Conservation (phyloP, 2,113 vertebrate species). For the Dissostichus mawsoni region DNA sequence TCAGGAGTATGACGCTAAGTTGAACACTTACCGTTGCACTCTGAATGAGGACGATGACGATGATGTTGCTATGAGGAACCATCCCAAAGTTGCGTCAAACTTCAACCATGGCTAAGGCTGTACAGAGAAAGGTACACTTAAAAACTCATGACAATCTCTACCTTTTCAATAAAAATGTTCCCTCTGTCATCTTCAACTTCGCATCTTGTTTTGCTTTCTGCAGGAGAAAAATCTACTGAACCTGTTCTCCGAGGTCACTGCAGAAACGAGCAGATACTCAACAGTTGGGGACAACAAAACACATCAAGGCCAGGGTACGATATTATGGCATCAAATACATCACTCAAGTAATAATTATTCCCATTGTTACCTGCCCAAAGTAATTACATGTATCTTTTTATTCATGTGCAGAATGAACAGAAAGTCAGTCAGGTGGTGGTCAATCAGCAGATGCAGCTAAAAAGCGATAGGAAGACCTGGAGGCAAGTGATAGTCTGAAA, state of each 20-base stretch:
- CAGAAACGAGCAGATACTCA: slow-evolving; percentile 87
- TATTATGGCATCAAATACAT: neutral
- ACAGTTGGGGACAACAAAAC: slow-evolving; percentile 88
- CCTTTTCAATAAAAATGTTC: neutral
- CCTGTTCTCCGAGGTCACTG: slow-evolving; percentile 85
- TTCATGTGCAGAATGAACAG: slow-evolving; percentile 86
- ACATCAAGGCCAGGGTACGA: slow-evolving; percentile 86
- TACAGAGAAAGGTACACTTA: slow-evolving; percentile 87
- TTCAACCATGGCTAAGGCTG: slow-evolving; percentile 84
- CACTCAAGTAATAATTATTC: neutral
- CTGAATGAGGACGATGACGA: slow-evolving; percentile 76
- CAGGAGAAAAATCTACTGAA: slow-evolving; percentile 89
- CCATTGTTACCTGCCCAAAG: neutral
- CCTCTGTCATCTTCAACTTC: neutral
- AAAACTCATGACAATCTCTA: neutral
- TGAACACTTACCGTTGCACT: slow-evolving; percentile 86
- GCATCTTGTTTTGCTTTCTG: neutral
- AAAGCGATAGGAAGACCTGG: slow-evolving; percentile 71
- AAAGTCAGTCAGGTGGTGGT: slow-evolving; percentile 78
- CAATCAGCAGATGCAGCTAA: slow-evolving; percentile 78
- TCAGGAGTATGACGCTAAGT: slow-evolving; percentile 90
- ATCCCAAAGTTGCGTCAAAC: slow-evolving; percentile 76
- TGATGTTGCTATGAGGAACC: neutral
- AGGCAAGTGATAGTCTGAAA: slow-evolving; percentile 83
- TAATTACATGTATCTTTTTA: slow-evolving; percentile 1